Conservation (phyloP, 2,797 vertebrate species). For the Meriones psammophilus region DNA sequence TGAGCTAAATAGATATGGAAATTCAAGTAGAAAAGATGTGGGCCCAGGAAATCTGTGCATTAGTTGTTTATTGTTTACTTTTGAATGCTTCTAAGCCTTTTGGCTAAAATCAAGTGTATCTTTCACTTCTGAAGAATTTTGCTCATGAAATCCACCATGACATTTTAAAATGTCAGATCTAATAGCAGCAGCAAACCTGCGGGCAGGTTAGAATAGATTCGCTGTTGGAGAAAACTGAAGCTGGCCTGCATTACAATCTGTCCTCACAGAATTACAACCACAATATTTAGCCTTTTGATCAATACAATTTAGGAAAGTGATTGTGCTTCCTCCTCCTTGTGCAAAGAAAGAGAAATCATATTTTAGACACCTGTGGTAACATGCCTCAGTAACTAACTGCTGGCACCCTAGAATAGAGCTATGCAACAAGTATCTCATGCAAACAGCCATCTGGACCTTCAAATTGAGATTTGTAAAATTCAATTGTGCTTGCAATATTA, state of each 20-base stretch:
- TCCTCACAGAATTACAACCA: slow-evolving; percentile 12
- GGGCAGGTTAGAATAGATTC: slow-evolving; percentile 13
- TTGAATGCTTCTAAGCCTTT: not conserved
- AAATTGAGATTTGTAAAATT: slow-evolving; percentile 59
- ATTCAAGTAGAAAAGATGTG: not conserved
- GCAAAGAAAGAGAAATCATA: slow-evolving; percentile 26
- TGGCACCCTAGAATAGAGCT: not conserved
- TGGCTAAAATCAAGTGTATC: slow-evolving; percentile 11
- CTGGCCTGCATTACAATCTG: not conserved
- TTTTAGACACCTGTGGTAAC: not conserved
- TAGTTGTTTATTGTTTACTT: not conserved
- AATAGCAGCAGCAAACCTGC: slow-evolving; percentile 2
- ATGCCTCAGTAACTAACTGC: not conserved
- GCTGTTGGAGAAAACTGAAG: not conserved
- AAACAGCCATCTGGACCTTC: slow-evolving; percentile 30
- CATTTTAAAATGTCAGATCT: slow-evolving; percentile 46
- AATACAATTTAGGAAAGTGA: slow-evolving; percentile 36
- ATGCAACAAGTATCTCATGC: not conserved
- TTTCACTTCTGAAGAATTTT: slow-evolving; percentile 16
- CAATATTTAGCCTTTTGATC: slow-evolving; percentile 41
- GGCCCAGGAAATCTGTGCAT: not conserved
- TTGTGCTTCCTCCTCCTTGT: not conserved
- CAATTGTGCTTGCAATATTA: slow-evolving; percentile 45
- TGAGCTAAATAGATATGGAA: not conserved
- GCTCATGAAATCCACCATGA: not conserved